Percentiles rank a stretch among this genome's conserved stretches.
phyloP scores from a whole-genome alignment of 2,888 invertebrate species.

The Diogma glabrata region DNA sequence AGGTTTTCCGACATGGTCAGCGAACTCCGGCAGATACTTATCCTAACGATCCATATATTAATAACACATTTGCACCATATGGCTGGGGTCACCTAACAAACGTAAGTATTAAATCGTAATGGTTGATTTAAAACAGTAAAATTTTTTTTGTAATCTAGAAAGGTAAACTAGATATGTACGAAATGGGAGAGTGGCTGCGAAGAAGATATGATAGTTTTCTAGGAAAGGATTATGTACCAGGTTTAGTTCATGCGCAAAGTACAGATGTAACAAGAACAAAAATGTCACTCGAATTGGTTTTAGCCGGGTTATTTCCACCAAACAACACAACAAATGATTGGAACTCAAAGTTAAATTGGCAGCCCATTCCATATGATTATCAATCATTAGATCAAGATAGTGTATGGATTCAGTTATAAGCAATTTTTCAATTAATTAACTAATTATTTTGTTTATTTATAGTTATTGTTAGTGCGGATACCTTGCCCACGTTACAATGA shows the following conservation, averaged over 20 bases:
- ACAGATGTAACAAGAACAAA: slow-evolving; percentile 64
- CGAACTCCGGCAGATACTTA: slow-evolving; percentile 66
- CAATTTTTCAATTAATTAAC: background rate
- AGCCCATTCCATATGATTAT: slow-evolving; percentile 63
- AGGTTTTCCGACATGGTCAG: slow-evolving; percentile 71
- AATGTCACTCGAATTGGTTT: slow-evolving; percentile 55
- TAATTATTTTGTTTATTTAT: slow-evolving; percentile 16
- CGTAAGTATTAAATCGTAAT: slow-evolving; percentile 39
- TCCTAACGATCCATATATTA: slow-evolving; percentile 55
- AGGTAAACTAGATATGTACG: slow-evolving; percentile 52
- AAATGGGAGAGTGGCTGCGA: slow-evolving; percentile 53
- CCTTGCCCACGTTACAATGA: slow-evolving; percentile 51
- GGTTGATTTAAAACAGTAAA: background rate
- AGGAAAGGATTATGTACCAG: slow-evolving; percentile 44
- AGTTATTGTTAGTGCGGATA: slow-evolving; percentile 52
- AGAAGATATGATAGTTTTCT: slow-evolving; percentile 50
- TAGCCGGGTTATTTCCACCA: slow-evolving; percentile 63
- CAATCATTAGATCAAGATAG: slow-evolving; percentile 51
- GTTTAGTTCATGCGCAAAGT: slow-evolving; percentile 49
- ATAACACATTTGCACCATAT: slow-evolving; percentile 55
- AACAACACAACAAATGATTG: slow-evolving; percentile 41
- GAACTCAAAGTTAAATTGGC: slow-evolving; percentile 55
- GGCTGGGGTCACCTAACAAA: slow-evolving; percentile 74
- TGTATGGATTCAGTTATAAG: background rate
- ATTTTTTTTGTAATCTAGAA: slow-evolving; percentile 39